Evolutionary conservation across 2,888 invertebrate species (phyloP), one percentile per base, ranked within the genome.

Genomic region (Lampropteryx suffumata): DNA sequence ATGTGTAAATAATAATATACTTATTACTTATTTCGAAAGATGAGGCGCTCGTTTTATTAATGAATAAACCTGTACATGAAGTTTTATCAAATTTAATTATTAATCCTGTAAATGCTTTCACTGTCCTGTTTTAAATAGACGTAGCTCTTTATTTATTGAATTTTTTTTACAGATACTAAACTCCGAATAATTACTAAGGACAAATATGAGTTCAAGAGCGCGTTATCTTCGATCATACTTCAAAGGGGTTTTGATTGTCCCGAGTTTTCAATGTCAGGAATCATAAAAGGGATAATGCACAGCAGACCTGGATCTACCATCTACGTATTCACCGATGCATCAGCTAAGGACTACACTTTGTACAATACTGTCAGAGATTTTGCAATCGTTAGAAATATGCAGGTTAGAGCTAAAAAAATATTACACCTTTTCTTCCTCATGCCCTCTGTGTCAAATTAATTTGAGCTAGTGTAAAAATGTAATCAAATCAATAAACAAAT

Each of bases 251-350:
- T 1, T 0, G 73, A 78, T 12, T 86, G 87, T 36, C 75, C 79
- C 0, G 87, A 86, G 58, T 63, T 68, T 59, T 48, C 80, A 0
- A 68, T 87, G 74, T 28, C 56, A 1, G 87, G 84, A 10, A 81
- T 86, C 3, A 68, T 77, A 51, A 14, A 56, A 5, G 85, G 65
- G 0, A 60, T 87, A 2, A 55, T 57, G 26, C 27, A 62, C 1
- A 81, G 83, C 45, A 55, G 71, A 5, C 73, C 78, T 0, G 61
- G 67, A 0, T 86, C 87, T 0, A 68, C 68, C 2, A 24, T 87
- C 0, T 86, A 80, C 45, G 79, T 86, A 0, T 82, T 82, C n/a
- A 86, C 85, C 6, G 86, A 87, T 40, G 86, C 84, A 0, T 64
- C 77, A 0, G 78, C 86, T 0, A 66, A 70, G 13, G 86, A 86